phyloP scores from a whole-genome alignment of 1,140 invertebrate species.

The Brachystomella parvula region DNA sequence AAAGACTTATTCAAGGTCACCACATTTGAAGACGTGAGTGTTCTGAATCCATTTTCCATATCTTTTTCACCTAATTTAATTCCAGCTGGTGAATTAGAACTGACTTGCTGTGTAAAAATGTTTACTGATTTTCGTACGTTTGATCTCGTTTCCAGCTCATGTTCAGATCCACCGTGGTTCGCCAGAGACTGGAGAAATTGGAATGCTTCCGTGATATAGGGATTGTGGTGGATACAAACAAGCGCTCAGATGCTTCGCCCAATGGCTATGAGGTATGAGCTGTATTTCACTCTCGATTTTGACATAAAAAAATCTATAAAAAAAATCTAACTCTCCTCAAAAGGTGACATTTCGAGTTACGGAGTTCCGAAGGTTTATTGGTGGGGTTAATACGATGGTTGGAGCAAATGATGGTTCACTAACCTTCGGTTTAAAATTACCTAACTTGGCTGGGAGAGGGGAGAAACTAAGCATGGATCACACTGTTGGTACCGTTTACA shows the following conservation, averaged over 20 bases:
- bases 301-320: conserved; percentile 25
- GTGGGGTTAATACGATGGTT: conserved; percentile 70
- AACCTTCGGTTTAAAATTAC: conserved; percentile 58
- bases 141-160: no score
- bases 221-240: conserved; percentile 73
- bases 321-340: conserved; percentile 17
- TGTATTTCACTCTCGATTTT: not conserved
- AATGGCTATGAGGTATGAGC: conserved; percentile 66
- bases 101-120: no score
- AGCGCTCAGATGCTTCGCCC: conserved; percentile 56
- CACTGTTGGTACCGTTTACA: conserved; percentile 61
- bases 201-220: conserved; percentile 74
- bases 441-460: conserved; percentile 73
- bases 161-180: conserved; percentile 50
- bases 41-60: conserved; percentile 47
- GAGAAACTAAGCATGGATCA: conserved; percentile 70
- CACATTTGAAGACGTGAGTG: conserved; percentile 46
- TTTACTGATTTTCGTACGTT: no score
- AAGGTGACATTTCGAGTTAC: conserved; percentile 72
- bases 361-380: conserved; percentile 63
- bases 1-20: conserved; percentile 62
- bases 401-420: conserved; percentile 79
- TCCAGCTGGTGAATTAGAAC: conserved; percentile 9
- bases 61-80: not conserved
- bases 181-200: conserved; percentile 60